These are phyloP conservation scores for Saccostrea echinata DNA, from an alignment of 1,140 invertebrate species.

Conservation along the genomic window DNA sequence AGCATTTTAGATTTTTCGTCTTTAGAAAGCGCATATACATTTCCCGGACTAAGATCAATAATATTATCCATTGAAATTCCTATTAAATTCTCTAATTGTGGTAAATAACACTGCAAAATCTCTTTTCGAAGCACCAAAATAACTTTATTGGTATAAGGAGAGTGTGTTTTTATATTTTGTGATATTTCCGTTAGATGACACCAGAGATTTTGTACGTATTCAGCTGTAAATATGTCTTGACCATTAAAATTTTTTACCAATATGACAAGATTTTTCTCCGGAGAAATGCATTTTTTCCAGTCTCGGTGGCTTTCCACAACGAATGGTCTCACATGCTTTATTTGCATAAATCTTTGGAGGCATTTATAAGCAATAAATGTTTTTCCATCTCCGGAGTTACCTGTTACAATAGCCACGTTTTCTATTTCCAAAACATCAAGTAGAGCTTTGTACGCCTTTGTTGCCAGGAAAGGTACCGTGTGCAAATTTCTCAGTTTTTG, in stretches of 20 bases:
- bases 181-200: neutral
- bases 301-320: neutral
- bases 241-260: neutral
- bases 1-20: neutral
- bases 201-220: neutral
- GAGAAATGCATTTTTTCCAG: neutral
- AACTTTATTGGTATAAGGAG: neutral
- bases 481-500: too few relatives aligned
- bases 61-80: neutral
- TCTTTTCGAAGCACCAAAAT: neutral
- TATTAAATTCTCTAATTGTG: neutral
- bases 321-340: neutral
- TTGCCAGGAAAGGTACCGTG: neutral
- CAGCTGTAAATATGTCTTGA: neutral
- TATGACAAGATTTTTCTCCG: neutral
- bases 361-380: neutral
- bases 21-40: neutral
- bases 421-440: neutral
- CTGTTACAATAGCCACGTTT: neutral
- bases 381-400: neutral
- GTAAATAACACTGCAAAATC: neutral
- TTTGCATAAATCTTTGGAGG: neutral
- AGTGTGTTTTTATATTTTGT: neutral
- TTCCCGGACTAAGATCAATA: neutral
- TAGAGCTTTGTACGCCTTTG: neutral